Base-by-base conservation (phyloP, 1,140 invertebrate genomes). In the Tetranychus urticae region DNA sequence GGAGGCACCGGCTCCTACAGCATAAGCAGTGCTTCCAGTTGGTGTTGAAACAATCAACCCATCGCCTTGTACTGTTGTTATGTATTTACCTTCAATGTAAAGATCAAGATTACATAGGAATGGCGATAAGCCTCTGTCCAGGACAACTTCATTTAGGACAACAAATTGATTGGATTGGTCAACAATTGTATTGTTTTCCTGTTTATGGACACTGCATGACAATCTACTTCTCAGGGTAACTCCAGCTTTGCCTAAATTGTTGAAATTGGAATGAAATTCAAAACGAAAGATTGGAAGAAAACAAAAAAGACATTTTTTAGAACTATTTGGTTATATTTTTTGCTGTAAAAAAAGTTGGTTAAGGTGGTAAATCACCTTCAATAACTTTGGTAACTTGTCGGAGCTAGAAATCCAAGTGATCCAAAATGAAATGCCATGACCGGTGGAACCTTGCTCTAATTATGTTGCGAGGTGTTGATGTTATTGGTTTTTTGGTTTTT, bases 381-480 rank as follows among this genome's bases (percentile, higher is more conserved):
- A 93, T 73, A 45, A 91, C 86, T 70, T 86, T 86, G 61, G 81
- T 86, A 7, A 94, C 84, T 79, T 93, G 86, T 62, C 10, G 90
- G 90, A 12, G 91, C 94, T 0, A 97, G 77, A 71, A 97, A 96
- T 6, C 92, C 91, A 50, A 97, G 74, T 1, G 90, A 94, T n/a
- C 91, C 91, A 64, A 96, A 78, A 73, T 97, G 89, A 74, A 96
- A 97, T 56, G 92, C 90, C 89, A 96, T 94, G 3, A 96, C 86
- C 2, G 92, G 92, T 42, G 92, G 92, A 54, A 94, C 89, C 12
- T 88, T 93, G 79, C 90, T 83, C 81, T 96, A 70, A 56, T 31
- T 56, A 37, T 23, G 31, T 52, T n/a, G 39, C 39, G 39, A 42
- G 39, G 39, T 42, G 39, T 42, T 42, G 39, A 10, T 42, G 39